Base-by-base conservation (phyloP, 2,888 invertebrate species). In the Eupsilia transversa region DNA sequence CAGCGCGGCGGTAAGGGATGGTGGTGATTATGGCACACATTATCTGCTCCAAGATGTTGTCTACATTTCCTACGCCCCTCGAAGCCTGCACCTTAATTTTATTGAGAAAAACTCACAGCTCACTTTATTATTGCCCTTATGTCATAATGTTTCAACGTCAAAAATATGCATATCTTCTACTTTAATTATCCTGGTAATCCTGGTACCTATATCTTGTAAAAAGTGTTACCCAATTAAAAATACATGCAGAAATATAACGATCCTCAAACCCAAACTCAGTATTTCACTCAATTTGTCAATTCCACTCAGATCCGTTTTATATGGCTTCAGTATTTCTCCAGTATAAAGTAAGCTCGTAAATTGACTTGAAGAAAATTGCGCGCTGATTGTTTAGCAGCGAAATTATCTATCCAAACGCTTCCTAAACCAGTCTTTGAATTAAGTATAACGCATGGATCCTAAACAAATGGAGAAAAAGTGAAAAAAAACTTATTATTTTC, bases 11-110 rank as follows among this genome's bases (percentile, higher is more conserved):
- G 92, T 94, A 94, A 95, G 90, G 89, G 92, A 95, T 94, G 93
- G 90, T 88, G 89, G 92, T 90, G 94, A 95, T 94, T 94, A 96
- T 94, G 94, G 91, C 94, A 92, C 92, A 92, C 93, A 94, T 95
- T 94, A 94, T 92, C 92, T 92, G 82, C 90, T 87, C 90, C 86
- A 87, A 91, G 91, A 87, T 87, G 88, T 85, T 86, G 86, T 73
- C 56, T 63, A 86, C 83, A 84, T 88, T 88, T 88, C 87, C 86
- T 81, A 23, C 86, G 81, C 84, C 87, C 90, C 88, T 89, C 85
- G 74, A 66, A 66, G 83, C 84, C 82, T 84, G 83, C 88, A 90
- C 89, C 91, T 92, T 91, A 91, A 91, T 91, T 92, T 90, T 89
- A 88, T 89, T 57, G 52, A 80, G 70, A 72, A 79, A 83, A 84